These are phyloP conservation scores for Eulithis testata DNA, from an alignment of 2,888 invertebrate genomes.

Conservation along the genomic window DNA sequence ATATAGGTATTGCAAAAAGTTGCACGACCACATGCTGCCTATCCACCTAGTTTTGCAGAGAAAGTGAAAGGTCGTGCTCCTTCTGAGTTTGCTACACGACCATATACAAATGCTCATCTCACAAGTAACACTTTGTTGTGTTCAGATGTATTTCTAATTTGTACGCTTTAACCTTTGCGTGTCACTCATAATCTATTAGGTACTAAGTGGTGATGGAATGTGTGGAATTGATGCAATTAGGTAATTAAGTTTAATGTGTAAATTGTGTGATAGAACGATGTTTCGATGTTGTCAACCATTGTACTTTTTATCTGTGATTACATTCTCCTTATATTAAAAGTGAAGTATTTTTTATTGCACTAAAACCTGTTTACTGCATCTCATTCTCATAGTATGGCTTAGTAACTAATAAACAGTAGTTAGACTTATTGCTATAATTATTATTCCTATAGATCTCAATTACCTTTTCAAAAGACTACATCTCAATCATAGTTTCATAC, in stretches of 20 bases:
- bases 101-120: constrained; percentile 41
- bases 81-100: constrained; percentile 52
- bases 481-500: too few species aligned
- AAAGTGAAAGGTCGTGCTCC: constrained; percentile 74
- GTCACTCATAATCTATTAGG: constrained; percentile 48
- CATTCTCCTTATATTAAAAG: constrained; percentile 14
- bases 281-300: constrained; percentile 31
- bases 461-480: too few species aligned
- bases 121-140: constrained; percentile 28
- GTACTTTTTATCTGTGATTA: constrained; percentile 22
- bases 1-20: constrained; percentile 51
- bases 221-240: constrained; percentile 33
- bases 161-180: constrained; percentile 49
- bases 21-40: constrained; percentile 48
- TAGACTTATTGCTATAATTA: too few species aligned
- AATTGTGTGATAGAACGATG: constrained; percentile 26
- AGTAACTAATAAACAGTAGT: too few species aligned
- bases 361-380: too few species aligned
- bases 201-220: constrained; percentile 28
- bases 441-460: too few species aligned
- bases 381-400: too few species aligned
- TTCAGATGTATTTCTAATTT: constrained; percentile 42
- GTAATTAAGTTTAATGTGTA: constrained; percentile 33
- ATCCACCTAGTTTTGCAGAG: constrained; percentile 55
- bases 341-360: neutral